Percentiles rank a stretch among this genome's conserved stretches.
Evolutionary conservation across 2,797 vertebrate genomes (phyloP).

Genomic region (Cynopterus sphinx): DNA sequence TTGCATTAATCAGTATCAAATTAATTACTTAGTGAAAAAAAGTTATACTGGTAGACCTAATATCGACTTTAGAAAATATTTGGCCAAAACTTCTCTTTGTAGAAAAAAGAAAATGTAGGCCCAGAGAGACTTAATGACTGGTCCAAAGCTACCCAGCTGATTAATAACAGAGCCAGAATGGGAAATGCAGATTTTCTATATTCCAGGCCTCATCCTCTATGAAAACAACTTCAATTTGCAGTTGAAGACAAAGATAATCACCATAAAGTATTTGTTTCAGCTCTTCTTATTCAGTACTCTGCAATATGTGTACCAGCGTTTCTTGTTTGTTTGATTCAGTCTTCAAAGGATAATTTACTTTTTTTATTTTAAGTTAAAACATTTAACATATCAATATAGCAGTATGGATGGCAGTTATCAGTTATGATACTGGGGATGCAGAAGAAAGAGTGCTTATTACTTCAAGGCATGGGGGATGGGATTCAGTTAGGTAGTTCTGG

Average conservation of each 20-base stretch:
- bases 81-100: neutral
- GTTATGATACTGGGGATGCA: neutral
- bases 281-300: neutral
- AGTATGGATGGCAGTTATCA: neutral
- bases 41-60: neutral
- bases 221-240: neutral
- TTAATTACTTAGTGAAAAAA: neutral
- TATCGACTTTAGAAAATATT: neutral
- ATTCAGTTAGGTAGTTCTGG: neutral
- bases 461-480: rapidly evolving
- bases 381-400: neutral
- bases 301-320: neutral
- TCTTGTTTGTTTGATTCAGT: neutral
- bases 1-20: neutral
- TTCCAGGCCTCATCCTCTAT: neutral
- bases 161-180: neutral
- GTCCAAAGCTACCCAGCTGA: neutral
- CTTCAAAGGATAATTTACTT: neutral
- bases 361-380: neutral
- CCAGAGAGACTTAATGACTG: neutral
- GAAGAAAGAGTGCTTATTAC: neutral
- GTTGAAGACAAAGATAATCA: neutral
- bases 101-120: neutral
- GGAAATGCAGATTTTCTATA: neutral
- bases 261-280: neutral